These are phyloP conservation scores for Labroides dimidiatus DNA, from an alignment of 2,797 vertebrate genomes.

Conservation along the genomic window DNA sequence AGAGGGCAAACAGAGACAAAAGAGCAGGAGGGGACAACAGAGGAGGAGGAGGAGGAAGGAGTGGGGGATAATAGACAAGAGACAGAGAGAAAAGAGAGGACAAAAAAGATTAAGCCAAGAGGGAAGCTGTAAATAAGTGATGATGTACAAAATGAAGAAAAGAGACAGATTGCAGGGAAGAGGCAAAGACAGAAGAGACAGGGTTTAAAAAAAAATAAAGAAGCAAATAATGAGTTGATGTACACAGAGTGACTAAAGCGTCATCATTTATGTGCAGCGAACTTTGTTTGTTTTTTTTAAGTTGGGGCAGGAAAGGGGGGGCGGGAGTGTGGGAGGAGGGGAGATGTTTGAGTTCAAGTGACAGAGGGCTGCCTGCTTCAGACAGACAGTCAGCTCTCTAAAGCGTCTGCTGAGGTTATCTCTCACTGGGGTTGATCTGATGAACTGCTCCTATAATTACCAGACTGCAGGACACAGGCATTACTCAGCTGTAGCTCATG, in stretches of 20 bases:
- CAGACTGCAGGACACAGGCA: constrained; percentile 55
- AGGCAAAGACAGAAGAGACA: constrained; percentile 22
- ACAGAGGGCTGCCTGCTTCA: constrained; percentile 64
- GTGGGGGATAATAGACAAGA: constrained; percentile 1
- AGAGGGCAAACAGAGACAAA: constrained; percentile 53
- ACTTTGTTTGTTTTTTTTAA: constrained; percentile 36
- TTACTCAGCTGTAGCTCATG: constrained; percentile 53
- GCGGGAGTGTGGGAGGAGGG: constrained; percentile 36
- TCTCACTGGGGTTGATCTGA: constrained; percentile 68
- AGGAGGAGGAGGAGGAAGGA: constrained; percentile 1
- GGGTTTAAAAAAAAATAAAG: constrained; percentile 19
- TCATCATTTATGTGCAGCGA: constrained; percentile 22
- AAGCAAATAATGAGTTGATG: constrained; percentile 30
- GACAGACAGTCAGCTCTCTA: constrained; percentile 65
- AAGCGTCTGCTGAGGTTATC: constrained; percentile 66
- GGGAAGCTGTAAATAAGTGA: constrained; percentile 55
- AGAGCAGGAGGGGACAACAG: constrained; percentile 18
- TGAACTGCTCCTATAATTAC: constrained; percentile 79
- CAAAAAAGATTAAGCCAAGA: constrained; percentile 38
- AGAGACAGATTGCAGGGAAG: constrained; percentile 13
- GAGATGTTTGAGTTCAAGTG: constrained; percentile 56
- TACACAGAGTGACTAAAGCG: constrained; percentile 15
- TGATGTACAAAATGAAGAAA: constrained; percentile 47
- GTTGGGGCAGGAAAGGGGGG: constrained; percentile 13
- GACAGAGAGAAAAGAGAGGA: constrained; percentile 25